A percentile compares a stretch with the other conserved stretches of the same genome.
Evolutionary conservation across 37 sponge, comb jelly and placozoan genomes (phyloP).

Genomic region (Bolinopsis microptera): DNA sequence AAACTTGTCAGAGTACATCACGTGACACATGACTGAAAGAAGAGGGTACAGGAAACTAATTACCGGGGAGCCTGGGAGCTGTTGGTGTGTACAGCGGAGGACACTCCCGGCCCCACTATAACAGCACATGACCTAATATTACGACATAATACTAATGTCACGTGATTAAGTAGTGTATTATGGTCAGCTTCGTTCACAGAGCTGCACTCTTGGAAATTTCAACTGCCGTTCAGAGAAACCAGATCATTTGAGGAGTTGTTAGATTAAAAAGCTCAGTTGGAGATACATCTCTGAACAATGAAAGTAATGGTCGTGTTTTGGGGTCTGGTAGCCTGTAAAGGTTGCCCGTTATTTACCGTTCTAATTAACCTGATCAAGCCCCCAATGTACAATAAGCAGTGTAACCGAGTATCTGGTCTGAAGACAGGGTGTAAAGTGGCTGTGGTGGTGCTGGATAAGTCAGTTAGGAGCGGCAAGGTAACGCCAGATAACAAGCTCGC

Average conservation of each 20-base stretch:
- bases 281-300: too few species aligned
- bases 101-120: too few species aligned
- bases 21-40: background rate
- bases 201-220: too few species aligned
- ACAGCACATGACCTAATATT: background rate
- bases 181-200: too few species aligned
- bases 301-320: too few species aligned
- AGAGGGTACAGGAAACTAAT: background rate
- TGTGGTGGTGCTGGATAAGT: background rate
- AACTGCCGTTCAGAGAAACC: too few species aligned
- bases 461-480: background rate
- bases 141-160: background rate
- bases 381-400: background rate
- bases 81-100: too few species aligned
- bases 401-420: background rate
- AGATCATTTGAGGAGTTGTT: too few species aligned
- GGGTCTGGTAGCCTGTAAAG: too few species aligned
- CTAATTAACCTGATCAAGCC: background rate
- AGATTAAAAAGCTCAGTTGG: too few species aligned
- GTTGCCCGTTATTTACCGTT: background rate
- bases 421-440: background rate
- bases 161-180: too few species aligned
- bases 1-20: background rate
- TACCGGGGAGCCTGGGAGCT: too few species aligned
- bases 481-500: background rate